phyloP scores from a whole-genome alignment of 64 coral and sea anemone genomes.

The Platygyra sinensis region DNA sequence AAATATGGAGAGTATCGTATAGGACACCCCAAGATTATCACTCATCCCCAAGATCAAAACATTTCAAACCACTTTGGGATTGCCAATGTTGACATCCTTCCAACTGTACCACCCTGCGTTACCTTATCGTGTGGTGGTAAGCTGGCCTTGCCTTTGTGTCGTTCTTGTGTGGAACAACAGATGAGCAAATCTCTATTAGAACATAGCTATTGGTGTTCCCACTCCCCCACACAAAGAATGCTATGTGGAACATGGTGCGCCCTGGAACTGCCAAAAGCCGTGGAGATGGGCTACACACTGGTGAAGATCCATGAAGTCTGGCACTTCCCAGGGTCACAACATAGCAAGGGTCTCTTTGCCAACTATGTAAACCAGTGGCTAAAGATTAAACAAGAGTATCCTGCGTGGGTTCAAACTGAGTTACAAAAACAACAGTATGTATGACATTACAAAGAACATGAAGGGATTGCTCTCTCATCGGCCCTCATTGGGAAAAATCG shows the following conservation, averaged over 20 bases:
- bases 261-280: constrained; percentile 4
- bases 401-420: not conserved
- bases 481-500: not conserved
- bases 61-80: not conserved
- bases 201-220: not conserved
- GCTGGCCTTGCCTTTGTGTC: constrained; percentile 38
- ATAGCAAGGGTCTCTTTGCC: no score
- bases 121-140: no score
- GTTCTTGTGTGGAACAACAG: not conserved
- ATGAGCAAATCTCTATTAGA: not conserved
- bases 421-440: not conserved
- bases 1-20: not conserved
- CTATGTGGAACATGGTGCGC: constrained; percentile 32
- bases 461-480: not conserved
- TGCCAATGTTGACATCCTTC: not conserved
- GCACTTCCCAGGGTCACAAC: not conserved
- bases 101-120: constrained; percentile 4
- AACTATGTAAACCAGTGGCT: not conserved
- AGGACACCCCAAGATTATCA: not conserved
- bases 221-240: not conserved
- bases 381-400: not conserved
- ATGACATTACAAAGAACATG: not conserved
- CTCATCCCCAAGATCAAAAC: no score
- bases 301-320: constrained; percentile 5
- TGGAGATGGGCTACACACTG: not conserved